These are phyloP conservation scores for Andricus curvator DNA, from an alignment of 2,888 invertebrate genomes.

Conservation along the genomic window DNA sequence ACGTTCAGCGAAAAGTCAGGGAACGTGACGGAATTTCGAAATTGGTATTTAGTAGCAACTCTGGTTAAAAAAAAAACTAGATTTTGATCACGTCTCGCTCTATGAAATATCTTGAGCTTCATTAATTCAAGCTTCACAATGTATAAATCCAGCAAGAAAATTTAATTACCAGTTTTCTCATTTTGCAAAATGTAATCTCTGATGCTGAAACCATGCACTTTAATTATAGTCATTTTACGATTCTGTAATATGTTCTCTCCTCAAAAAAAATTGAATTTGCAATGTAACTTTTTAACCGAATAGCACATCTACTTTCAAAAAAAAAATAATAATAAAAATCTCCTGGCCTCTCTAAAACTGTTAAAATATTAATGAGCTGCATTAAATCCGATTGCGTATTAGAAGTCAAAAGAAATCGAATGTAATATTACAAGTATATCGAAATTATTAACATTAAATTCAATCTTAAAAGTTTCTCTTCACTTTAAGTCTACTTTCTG, in stretches of 20 bases:
- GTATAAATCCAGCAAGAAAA: neutral
- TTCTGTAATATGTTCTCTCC: conserved; percentile 12
- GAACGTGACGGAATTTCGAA: too few relatives aligned
- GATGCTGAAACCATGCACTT: neutral
- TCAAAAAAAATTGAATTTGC: neutral
- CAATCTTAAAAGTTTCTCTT: neutral
- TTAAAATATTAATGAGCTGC: conserved; percentile 2
- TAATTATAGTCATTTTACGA: conserved; percentile 24
- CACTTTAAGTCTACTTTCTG: neutral
- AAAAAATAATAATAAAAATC: neutral
- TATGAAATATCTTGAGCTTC: neutral
- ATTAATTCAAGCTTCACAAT: neutral
- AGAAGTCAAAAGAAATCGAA: neutral
- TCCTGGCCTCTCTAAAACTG: neutral
- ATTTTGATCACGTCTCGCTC: too few relatives aligned
- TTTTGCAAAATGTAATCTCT: conserved; percentile 15
- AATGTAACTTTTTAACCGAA: neutral
- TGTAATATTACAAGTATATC: too few relatives aligned
- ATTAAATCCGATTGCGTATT: neutral
- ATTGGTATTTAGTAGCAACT: too few relatives aligned
- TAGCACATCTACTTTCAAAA: neutral
- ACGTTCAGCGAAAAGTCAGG: too few relatives aligned
- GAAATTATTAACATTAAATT: neutral
- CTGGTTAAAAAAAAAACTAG: too few relatives aligned
- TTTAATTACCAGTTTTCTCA: conserved; percentile 24